Percentiles rank a stretch among this genome's conserved stretches.
Conservation (phyloP, 2,113 vertebrate genomes). For the Marcusenius ussheri region DNA sequence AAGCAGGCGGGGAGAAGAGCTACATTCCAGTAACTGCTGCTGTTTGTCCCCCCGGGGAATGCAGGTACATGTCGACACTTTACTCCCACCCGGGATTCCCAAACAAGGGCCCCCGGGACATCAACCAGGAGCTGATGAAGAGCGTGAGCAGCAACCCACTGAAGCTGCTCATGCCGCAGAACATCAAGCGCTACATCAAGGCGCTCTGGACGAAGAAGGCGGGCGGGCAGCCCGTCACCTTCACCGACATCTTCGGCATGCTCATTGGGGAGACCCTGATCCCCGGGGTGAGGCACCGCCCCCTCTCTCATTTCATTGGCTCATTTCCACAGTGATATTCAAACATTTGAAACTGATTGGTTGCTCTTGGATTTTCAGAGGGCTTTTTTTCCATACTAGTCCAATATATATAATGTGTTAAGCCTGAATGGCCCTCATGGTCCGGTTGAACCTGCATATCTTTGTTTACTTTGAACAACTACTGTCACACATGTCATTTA, state of each 20-base stretch:
- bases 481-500: not conserved
- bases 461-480: not conserved
- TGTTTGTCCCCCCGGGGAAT: not conserved
- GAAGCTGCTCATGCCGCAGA: conserved; percentile 81
- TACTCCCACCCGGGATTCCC: conserved; percentile 92
- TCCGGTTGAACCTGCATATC: not conserved
- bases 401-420: not conserved
- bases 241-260: conserved; percentile 96
- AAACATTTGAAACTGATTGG: not conserved
- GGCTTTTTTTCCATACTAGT: not conserved
- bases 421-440: not conserved
- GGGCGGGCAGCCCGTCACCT: conserved; percentile 92
- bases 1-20: not conserved
- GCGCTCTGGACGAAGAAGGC: conserved; percentile 92
- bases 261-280: conserved; percentile 94
- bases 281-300: conserved; percentile 66
- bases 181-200: conserved; percentile 86
- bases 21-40: not conserved
- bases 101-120: conserved; percentile 77
- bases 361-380: not conserved
- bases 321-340: not conserved
- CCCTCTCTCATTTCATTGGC: not conserved
- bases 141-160: conserved; percentile 86
- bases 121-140: conserved; percentile 85
- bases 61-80: conserved; percentile 90